A percentile compares a stretch with the other conserved stretches of the same genome.
These are phyloP conservation scores for Buceros bicornis DNA, from an alignment of 2,797 vertebrate species.

Conservation along the genomic window DNA sequence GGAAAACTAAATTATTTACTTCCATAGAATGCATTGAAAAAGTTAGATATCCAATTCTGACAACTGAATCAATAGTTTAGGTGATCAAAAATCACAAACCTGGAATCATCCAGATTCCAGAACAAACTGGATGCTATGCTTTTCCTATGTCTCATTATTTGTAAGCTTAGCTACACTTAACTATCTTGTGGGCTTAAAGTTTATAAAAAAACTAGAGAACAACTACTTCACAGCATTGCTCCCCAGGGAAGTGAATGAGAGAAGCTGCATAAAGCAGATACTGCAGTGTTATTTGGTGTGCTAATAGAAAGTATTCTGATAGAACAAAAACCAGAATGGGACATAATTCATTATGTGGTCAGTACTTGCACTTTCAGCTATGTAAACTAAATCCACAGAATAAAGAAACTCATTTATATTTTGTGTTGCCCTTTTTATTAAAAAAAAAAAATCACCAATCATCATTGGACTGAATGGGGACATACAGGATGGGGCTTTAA, in stretches of 20 bases:
- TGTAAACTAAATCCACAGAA: neutral
- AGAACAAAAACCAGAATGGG: neutral
- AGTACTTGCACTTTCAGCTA: neutral
- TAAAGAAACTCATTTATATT: slow-evolving; percentile 44
- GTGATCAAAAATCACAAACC: neutral
- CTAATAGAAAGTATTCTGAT: neutral
- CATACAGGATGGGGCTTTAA: neutral
- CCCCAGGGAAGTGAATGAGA: neutral
- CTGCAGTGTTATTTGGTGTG: neutral
- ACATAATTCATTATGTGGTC: neutral
- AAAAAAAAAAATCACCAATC: slow-evolving; percentile 35
- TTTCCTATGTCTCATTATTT: neutral
- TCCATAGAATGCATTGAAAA: neutral
- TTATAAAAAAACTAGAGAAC: neutral
- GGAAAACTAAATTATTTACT: neutral
- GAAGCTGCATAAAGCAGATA: neutral
- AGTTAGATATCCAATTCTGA: neutral
- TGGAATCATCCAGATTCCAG: neutral
- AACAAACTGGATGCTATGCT: neutral
- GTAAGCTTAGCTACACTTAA: neutral
- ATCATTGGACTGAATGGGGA: slow-evolving; percentile 15
- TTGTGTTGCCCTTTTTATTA: slow-evolving; percentile 18
- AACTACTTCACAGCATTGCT: neutral
- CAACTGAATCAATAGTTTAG: neutral
- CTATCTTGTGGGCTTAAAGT: neutral